Evolutionary conservation across 2,888 invertebrate genomes (phyloP), one percentile per base, ranked within the genome.

Genomic region (Sphaeridia pumilis): DNA sequence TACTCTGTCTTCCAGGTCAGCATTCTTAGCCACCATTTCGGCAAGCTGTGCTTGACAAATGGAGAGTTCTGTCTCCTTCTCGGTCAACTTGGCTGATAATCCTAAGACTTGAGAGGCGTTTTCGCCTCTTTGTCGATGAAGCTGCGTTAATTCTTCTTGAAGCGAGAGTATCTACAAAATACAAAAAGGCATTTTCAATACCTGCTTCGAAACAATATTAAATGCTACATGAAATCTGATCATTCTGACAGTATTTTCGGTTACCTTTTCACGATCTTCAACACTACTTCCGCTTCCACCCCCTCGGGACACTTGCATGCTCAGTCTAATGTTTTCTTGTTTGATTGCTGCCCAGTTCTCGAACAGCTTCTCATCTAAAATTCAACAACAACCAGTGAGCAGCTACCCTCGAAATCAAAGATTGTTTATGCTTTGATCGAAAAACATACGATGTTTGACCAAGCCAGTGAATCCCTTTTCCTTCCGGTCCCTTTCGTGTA

Each of bases 61-160:
- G 10, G 58, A 76, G 55, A 90, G 70, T 59, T 81, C 76, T 68
- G 84, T 86, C 64, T 87, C 87, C 67, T 85, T 82, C 62, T 90
- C 88, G 70, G 89, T 87, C 38, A 92, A 75, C 71, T 79, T 80
- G 60, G 81, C 78, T 73, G 87, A 92, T 34, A 94, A 75, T 70
- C 87, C 90, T 57, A 94, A 87, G 60, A 94, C 86, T 74, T 89
- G 84, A 70, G 94, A 93, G 2, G 92, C 79, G 73, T 90, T 89
- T 75, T 94, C 93, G 42, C 93, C 89, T 70, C 87, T 82, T 52
- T 87, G 78, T 65, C 86, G 78, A 68, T 92, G 93, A 52, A 94
- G 71, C 52, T 87, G 88, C 0, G 93, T 90, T 31, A 95, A 73
- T 70, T 95, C 94, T 72, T 94, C 94, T 69, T 94, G 92, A 67